Evolutionary conservation across 35 echinoderm and acorn worm species (phyloP).

Genomic region (Apostichopus japonicus): DNA sequence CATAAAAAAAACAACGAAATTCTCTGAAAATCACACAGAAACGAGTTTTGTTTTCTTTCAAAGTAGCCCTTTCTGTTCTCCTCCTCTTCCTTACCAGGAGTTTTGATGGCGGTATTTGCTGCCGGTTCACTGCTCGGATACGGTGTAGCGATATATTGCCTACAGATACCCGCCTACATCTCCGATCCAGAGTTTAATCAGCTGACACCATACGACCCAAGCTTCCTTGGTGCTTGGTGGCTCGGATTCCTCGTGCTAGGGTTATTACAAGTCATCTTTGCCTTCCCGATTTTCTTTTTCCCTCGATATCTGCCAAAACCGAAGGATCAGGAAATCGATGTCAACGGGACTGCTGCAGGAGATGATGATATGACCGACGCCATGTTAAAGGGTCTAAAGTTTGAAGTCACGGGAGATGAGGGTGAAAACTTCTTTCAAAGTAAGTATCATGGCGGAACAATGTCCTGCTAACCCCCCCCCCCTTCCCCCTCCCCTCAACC

Average conservation of each 20-base stretch:
- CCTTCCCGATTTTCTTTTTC: constrained; percentile 86
- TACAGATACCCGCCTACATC: constrained; percentile 31
- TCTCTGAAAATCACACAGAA: no score
- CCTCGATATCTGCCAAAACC: constrained; percentile 55
- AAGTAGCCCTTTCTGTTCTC: no score
- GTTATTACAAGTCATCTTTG: constrained; percentile 48
- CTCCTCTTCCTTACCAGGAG: no score
- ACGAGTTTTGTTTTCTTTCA: no score
- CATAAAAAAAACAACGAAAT: no score
- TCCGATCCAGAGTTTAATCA: neutral
- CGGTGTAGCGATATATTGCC: constrained; percentile 12
- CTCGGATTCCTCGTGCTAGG: constrained; percentile 80
- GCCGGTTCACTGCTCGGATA: constrained; percentile 2
- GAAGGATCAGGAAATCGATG: constrained; percentile 4
- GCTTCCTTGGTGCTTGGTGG: constrained; percentile 93
- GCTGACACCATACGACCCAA: constrained; percentile 4
- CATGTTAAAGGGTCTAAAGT: constrained; percentile 28
- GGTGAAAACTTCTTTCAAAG: neutral
- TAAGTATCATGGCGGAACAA: neutral
- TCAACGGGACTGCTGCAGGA: no score
- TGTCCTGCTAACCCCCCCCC: no score
- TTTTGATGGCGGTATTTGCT: neutral
- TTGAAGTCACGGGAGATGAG: neutral
- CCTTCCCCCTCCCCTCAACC: no score
- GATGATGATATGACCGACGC: neutral